Evolutionary conservation across 1,140 invertebrate species (phyloP), one percentile per base, ranked within the genome.

Genomic region (Lordiphosa collinella): DNA sequence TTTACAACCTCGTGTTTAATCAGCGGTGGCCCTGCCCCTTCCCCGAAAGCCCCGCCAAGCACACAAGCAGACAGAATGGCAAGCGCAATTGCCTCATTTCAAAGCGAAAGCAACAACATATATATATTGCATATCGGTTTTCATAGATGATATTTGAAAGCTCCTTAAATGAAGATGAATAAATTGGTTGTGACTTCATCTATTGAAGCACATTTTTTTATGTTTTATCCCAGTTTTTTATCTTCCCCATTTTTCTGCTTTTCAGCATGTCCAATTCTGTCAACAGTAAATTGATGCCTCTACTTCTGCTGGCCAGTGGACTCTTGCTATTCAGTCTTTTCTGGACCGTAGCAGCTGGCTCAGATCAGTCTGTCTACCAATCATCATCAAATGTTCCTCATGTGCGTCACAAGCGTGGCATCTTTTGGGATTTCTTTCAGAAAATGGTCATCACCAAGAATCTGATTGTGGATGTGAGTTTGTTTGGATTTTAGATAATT

Each of bases 391-490:
- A 66, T 48, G 52, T 32, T 2, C 48, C 66, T 0, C 68, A 80
- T 18, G 41, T 59, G n/a, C 62, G 80, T 0, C 57, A 55, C 35
- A 88, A 88, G 35, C 73, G 86, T 0, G 86, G 80, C 6, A 70
- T 82, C 4, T 79, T 88, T 38, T 88, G 80, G 86, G 86, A 88
- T 12, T 86, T 88, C 22, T 69, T 88, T n/a, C 86, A 88, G 43
- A 88, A 88, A 57, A 75, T 88, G 48, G 57, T 80, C 16, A 80
- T 72, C 6, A 88, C 86, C 1, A 88, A 88, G 25, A 88, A 88
- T 37, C 67, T 88, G 0, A 47, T 88, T 38, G 80, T 86, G 3
- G 86, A 88, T 51, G 86, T 88, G 31, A 86, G 86, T 75, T 35
- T 9, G 1, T 1, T 1, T 18, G 2, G 10, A 16, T 7, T 55